Conservation (phyloP, 92 coral and sea anemone genomes). For the Paragorgia papillata region DNA sequence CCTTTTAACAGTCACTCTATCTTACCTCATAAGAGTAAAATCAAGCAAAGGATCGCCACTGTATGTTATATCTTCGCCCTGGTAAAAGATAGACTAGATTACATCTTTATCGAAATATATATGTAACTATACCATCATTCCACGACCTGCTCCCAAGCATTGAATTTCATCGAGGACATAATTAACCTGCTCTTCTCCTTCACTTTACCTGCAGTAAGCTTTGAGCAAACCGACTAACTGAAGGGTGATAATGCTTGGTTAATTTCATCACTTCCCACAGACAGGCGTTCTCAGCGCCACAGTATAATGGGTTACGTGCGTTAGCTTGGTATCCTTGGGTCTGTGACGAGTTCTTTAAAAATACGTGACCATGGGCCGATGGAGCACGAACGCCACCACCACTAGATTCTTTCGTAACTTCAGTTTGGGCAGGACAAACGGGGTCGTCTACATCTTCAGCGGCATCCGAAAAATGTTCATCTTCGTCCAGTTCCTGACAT, state of each 20-base stretch:
- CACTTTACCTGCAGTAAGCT: constrained; percentile 68
- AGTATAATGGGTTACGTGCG: constrained; percentile 78
- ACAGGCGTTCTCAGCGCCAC: constrained; percentile 88
- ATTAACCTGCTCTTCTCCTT: no score
- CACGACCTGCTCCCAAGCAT: background rate
- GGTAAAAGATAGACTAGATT: background rate
- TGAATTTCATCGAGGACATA: no score
- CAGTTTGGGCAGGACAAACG: constrained; percentile 6
- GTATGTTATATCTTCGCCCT: constrained; percentile 79
- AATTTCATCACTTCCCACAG: constrained; percentile 82
- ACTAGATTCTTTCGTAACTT: constrained; percentile 8
- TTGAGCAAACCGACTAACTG: constrained; percentile 79
- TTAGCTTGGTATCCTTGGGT: constrained; percentile 60
- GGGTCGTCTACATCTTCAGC: constrained; percentile 20
- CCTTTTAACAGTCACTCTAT: no score
- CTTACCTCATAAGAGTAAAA: constrained; percentile 91
- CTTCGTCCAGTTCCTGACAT: constrained; percentile 85
- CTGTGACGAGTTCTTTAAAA: constrained; percentile 17
- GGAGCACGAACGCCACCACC: constrained; percentile 1
- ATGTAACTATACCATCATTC: no score
- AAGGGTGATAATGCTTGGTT: constrained; percentile 88
- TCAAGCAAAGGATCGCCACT: constrained; percentile 94
- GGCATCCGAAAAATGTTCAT: constrained; percentile 83
- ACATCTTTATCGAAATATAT: background rate
- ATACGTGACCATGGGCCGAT: constrained; percentile 39